A percentile compares a stretch with the other conserved stretches of the same genome.
These are phyloP conservation scores for Theropithecus gelada DNA, from an alignment of 2,113 vertebrate species.

Conservation along the genomic window DNA sequence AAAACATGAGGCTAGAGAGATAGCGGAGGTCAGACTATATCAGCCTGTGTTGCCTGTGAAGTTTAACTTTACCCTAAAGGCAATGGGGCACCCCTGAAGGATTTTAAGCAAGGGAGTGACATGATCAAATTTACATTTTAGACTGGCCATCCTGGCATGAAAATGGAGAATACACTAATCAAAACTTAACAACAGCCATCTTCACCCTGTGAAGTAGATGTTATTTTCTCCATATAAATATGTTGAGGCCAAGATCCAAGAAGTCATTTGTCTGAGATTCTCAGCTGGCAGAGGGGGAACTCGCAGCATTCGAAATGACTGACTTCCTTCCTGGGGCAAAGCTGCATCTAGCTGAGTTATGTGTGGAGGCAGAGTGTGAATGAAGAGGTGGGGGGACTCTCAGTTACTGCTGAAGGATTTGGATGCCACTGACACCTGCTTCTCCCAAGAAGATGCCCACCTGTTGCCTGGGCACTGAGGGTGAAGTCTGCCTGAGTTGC, in stretches of 20 bases:
- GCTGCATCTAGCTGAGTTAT: neutral
- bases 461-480: neutral
- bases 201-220: neutral
- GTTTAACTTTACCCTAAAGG: neutral
- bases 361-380: neutral
- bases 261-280: neutral
- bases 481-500: neutral
- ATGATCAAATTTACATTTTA: neutral
- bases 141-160: neutral
- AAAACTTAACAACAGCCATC: neutral
- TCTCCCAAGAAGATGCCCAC: neutral
- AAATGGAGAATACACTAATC: neutral
- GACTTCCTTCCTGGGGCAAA: rapidly evolving
- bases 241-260: neutral
- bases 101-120: neutral
- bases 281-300: rapidly evolving
- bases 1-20: neutral
- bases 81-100: neutral
- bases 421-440: neutral
- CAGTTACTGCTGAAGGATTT: neutral
- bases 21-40: neutral
- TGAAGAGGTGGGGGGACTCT: too few species aligned
- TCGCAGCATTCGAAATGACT: too few species aligned
- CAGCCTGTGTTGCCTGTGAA: neutral
- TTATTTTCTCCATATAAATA: neutral